These are phyloP conservation scores for Charina bottae DNA, from an alignment of 2,113 vertebrate species.

Conservation along the genomic window DNA sequence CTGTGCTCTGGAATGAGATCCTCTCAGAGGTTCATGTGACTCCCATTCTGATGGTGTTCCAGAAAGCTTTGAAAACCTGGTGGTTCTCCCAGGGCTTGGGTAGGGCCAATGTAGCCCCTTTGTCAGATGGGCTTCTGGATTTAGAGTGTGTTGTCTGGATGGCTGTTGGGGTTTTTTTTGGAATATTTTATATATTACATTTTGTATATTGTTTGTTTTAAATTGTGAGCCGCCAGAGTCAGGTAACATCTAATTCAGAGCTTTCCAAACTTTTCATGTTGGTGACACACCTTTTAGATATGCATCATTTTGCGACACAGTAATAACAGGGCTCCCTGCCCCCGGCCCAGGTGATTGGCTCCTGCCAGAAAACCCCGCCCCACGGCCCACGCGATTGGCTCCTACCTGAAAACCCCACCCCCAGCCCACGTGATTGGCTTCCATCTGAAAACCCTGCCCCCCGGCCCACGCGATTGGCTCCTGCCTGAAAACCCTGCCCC, in stretches of 20 bases:
- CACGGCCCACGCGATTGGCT: no score
- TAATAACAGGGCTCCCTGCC: no score
- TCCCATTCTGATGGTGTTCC: neutral
- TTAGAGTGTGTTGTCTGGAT: neutral
- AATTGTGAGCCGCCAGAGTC: neutral
- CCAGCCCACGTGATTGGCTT: no score
- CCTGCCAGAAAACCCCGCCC: no score
- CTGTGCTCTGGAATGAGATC: neutral
- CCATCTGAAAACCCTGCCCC: no score
- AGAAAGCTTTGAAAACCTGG: neutral
- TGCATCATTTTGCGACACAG: no score
- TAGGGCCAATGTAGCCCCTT: neutral
- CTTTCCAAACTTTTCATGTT: no score
- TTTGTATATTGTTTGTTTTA: neutral
- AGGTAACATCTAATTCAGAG: neutral
- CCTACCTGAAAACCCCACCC: no score
- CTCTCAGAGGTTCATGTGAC: neutral
- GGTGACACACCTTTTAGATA: no score
- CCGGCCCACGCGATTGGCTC: no score
- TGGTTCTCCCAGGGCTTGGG: neutral
- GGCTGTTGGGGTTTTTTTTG: neutral
- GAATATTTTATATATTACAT: neutral
- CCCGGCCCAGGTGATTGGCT: no score
- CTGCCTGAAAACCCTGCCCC: no score
- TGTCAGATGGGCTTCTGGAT: neutral